Evolutionary conservation across 2,797 vertebrate species (phyloP).

Genomic region (Danio jaintianensis): DNA sequence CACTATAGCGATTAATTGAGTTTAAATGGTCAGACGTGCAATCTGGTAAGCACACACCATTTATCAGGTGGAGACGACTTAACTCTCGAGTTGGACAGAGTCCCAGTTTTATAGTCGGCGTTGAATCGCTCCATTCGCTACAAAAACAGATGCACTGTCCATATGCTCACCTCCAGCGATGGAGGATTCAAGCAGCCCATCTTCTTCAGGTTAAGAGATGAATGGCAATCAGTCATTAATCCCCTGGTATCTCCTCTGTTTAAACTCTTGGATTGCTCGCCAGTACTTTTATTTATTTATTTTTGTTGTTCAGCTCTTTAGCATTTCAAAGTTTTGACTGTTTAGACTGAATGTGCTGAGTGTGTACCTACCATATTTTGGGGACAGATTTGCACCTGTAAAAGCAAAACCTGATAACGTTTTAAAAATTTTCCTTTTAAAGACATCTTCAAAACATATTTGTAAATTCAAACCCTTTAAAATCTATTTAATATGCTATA

Average conservation of each 20-base stretch:
- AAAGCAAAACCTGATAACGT: too few species aligned
- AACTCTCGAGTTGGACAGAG: constrained; percentile 77
- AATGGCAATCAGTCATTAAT: constrained; percentile 76
- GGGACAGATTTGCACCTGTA: too few species aligned
- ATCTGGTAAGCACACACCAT: constrained; percentile 46
- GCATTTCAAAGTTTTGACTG: constrained; percentile 27
- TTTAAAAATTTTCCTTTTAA: too few species aligned
- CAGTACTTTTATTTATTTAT: constrained; percentile 50
- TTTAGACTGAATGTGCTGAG: background rate
- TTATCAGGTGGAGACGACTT: constrained; percentile 73
- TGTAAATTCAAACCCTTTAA: too few species aligned
- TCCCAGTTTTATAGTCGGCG: constrained; percentile 80
- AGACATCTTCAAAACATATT: too few species aligned
- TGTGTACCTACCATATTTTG: background rate
- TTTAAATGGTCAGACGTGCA: constrained; percentile 40
- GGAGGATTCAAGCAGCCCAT: constrained; percentile 79
- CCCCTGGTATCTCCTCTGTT: constrained; percentile 72
- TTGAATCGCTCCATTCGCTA: constrained; percentile 79
- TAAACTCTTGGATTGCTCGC: constrained; percentile 70
- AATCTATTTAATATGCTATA: too few species aligned
- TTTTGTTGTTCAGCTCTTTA: constrained; percentile 11
- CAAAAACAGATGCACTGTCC: constrained; percentile 83
- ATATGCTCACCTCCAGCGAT: constrained; percentile 81
- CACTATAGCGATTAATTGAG: constrained; percentile 7
- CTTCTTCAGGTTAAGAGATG: constrained; percentile 83